A percentile compares a stretch with the other conserved stretches of the same genome.
Conservation (phyloP, 2,113 vertebrate genomes). For the Rhinopithecus roxellana region DNA sequence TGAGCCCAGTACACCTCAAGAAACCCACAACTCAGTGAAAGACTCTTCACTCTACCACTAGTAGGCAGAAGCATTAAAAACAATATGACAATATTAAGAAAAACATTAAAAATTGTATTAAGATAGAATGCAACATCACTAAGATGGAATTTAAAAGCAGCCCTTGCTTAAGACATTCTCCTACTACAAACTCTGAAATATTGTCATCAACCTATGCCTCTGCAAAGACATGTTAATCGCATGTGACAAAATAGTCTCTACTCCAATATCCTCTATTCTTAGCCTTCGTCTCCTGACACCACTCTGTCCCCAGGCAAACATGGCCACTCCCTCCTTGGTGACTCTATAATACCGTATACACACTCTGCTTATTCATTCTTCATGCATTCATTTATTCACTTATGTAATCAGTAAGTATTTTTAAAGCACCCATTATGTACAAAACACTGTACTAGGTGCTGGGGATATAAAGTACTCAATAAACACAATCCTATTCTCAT, state of each 20-base stretch:
- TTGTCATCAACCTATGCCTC: background rate
- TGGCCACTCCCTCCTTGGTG: background rate
- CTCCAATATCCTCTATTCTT: background rate
- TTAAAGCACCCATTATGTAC: background rate
- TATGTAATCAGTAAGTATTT: conserved; percentile 24
- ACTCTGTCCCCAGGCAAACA: background rate
- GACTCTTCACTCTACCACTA: background rate
- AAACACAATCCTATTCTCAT: background rate
- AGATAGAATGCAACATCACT: background rate
- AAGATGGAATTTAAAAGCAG: conserved; percentile 11
- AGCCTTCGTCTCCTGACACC: background rate
- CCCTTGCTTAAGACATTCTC: background rate
- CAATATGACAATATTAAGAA: background rate
- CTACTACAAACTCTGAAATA: background rate
- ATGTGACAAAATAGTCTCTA: background rate
- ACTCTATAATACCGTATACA: background rate
- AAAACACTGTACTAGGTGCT: background rate
- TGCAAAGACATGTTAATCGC: background rate
- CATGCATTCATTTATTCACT: background rate
- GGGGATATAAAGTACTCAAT: background rate
- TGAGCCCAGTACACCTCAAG: background rate
- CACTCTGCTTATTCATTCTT: background rate
- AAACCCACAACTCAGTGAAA: conserved; percentile 3
- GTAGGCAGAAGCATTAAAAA: background rate
- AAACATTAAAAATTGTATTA: background rate